Conservation (phyloP, 2,113 vertebrate genomes). For the Platichthys flesus region DNA sequence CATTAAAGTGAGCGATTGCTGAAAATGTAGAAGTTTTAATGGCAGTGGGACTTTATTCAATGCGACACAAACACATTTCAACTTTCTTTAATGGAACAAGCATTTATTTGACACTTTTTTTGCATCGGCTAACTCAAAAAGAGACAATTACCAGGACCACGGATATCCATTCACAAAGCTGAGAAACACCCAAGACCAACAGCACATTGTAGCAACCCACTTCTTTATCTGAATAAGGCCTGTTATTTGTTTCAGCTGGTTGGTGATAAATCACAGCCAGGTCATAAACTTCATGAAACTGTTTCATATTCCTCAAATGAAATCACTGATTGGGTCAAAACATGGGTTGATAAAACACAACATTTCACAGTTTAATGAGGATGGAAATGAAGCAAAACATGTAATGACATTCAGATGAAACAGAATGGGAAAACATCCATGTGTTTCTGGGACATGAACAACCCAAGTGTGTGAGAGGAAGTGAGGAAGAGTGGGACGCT, state of each 20-base stretch:
- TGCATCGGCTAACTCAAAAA: constrained; percentile 4
- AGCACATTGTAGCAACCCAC: constrained; percentile 9
- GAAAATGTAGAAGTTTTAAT: too few relatives aligned
- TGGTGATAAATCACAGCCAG: constrained; percentile 45
- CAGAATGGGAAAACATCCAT: background rate
- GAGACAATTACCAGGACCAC: constrained; percentile 7
- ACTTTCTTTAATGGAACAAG: background rate
- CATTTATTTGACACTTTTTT: constrained; percentile 8
- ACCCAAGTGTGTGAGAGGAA: constrained; percentile 21
- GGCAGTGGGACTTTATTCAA: background rate
- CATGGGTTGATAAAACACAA: background rate
- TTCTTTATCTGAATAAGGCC: constrained; percentile 37
- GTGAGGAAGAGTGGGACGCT: constrained; percentile 15
- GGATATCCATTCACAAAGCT: constrained; percentile 18
- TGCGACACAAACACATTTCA: background rate
- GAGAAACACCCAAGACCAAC: constrained; percentile 49
- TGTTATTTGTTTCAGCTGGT: constrained; percentile 49
- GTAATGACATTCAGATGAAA: background rate
- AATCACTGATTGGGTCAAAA: constrained; percentile 40
- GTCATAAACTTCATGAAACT: constrained; percentile 52
- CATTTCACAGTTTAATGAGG: constrained; percentile 14
- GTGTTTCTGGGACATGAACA: constrained; percentile 25
- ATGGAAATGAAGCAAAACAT: background rate
- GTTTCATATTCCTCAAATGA: constrained; percentile 44
- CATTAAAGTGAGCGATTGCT: background rate